Conservation (phyloP, 2,888 invertebrate genomes). For the Gnatocerus cornutus region DNA sequence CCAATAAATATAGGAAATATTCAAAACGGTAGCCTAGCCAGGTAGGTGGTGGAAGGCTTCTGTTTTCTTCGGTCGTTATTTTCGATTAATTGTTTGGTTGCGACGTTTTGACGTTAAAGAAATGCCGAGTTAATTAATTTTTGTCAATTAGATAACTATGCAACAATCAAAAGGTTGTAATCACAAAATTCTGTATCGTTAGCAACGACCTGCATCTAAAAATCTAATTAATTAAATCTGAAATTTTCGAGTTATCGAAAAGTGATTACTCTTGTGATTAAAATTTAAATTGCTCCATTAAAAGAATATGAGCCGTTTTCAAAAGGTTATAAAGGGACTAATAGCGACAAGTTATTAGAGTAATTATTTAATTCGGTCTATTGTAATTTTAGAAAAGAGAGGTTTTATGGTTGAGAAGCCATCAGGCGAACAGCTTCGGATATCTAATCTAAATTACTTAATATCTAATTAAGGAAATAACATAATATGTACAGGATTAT, state of each 20-base stretch:
- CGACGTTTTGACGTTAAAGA: conserved; percentile 45
- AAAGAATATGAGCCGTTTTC: background rate
- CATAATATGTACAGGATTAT: too few species aligned
- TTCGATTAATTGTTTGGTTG: conserved; percentile 49
- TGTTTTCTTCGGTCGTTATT: conserved; percentile 45
- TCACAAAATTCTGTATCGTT: conserved; percentile 9
- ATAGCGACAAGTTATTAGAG: too few species aligned
- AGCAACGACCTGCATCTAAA: conserved; percentile 4
- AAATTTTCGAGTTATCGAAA: conserved; percentile 23
- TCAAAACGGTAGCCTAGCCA: conserved; percentile 35
- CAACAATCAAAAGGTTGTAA: conserved; percentile 23
- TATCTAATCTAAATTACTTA: too few species aligned
- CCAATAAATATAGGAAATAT: conserved; percentile 44
- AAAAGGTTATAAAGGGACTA: background rate
- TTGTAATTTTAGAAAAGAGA: too few species aligned
- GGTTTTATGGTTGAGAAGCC: background rate
- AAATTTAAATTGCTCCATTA: conserved; percentile 31
- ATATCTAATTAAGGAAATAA: too few species aligned
- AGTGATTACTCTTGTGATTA: conserved; percentile 23
- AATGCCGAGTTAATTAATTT: conserved; percentile 45
- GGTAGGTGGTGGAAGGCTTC: conserved; percentile 41
- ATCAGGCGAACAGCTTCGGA: background rate
- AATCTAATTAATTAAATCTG: conserved; percentile 29
- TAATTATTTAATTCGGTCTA: too few species aligned
- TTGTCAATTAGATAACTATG: conserved; percentile 36